Evolutionary conservation across 1,140 invertebrate species (phyloP), one percentile per base, ranked within the genome.

Genomic region (Drosophila bipectinata): DNA sequence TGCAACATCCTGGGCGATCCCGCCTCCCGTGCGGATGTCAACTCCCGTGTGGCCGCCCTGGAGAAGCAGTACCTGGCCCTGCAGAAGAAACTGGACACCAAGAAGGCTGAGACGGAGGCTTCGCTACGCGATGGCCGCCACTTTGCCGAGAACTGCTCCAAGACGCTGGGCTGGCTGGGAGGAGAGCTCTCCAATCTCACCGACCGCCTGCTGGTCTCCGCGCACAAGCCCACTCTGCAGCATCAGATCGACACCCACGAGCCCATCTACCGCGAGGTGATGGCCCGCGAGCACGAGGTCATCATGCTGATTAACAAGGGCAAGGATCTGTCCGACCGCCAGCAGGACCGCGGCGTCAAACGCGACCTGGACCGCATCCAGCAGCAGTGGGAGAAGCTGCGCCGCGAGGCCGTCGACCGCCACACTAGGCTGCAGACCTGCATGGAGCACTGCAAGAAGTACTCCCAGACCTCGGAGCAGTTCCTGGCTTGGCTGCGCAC

Each of bases 271-370:
- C 94, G 96, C 62, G 96, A 98, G 81, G 96, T 98, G 1, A 95
- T 98, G 92, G 94, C 95, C 54, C 95, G 97, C 68, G 98, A 98
- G 89, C 97, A 98, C 81, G 97, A 98, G 93, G 95, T 98, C 0
- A 97, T 98, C 67, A 98, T 98, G 96, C 93, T 99, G 3, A 92
- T 98, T 15, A 98, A 98, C 83, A 98, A 98, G 92, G 98, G 98
- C 72, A 93, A 95, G 59, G 96, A 97, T 76, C 93, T 97, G 61
- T 82, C 96, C 1, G 92, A 94, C 1, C 94, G 94, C 57, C 94
- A 84, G 4, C 94, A 94, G 72, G 93, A 92, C 63, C 92, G 94
- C 26, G 92, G 92, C 4, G 92, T 94, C 0, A 94, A 95, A 64
- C 92, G 96, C 32, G 97, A 98, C 77, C 92, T 98, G 3, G 97